Conservation (phyloP, 2,797 vertebrate species). For the Megalops cyprinoides region DNA sequence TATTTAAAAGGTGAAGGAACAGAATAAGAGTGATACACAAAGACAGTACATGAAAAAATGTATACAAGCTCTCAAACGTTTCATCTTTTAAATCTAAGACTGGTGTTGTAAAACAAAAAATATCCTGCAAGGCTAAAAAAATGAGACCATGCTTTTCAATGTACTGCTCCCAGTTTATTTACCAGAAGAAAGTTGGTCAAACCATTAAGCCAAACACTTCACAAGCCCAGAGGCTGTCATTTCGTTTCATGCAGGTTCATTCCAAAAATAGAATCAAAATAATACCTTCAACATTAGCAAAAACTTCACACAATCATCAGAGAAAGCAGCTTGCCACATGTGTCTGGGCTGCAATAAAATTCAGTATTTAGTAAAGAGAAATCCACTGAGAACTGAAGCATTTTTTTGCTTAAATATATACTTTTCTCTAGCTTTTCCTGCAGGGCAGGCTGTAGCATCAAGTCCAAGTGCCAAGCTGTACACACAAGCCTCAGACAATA, state of each 20-base stretch:
- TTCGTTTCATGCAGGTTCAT: slow-evolving; percentile 74
- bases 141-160: slow-evolving; percentile 66
- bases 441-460: slow-evolving; percentile 75
- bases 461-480: slow-evolving; percentile 50
- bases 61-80: no score
- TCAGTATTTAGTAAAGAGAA: slow-evolving; percentile 49
- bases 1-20: no score
- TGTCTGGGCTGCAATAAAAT: slow-evolving; percentile 63
- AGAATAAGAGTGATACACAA: no score
- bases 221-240: slow-evolving; percentile 80
- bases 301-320: slow-evolving; percentile 68
- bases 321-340: slow-evolving; percentile 65
- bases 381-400: slow-evolving; percentile 58
- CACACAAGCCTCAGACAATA: slow-evolving; percentile 80
- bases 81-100: no score
- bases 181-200: slow-evolving; percentile 86
- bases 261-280: slow-evolving; percentile 67
- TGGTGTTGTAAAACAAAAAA: no score
- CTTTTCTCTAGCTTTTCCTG: slow-evolving; percentile 57
- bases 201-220: slow-evolving; percentile 85
- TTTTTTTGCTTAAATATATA: slow-evolving; percentile 52
- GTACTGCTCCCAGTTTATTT: slow-evolving; percentile 80
- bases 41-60: no score
- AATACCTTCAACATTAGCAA: slow-evolving; percentile 76
- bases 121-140: no score